Percentiles rank a stretch among this genome's conserved stretches.
phyloP scores from a whole-genome alignment of 64 coral and sea anemone species.

The Exaiptasia diaphana region DNA sequence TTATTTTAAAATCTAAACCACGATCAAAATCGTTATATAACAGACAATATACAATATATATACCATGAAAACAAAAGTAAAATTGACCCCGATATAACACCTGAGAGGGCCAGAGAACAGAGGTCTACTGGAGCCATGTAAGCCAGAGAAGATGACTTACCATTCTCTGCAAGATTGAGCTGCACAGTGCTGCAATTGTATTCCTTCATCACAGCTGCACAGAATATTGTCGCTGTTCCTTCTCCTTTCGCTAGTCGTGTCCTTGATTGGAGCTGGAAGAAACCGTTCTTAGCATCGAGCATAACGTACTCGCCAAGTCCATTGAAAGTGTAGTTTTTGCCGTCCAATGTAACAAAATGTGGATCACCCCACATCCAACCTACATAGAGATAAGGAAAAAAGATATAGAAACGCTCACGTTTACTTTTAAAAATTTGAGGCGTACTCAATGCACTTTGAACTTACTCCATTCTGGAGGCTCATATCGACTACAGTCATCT shows the following conservation, averaged over 20 bases:
- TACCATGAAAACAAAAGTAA: too few species aligned
- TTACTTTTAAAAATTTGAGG: not conserved
- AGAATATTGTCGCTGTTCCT: constrained; percentile 40
- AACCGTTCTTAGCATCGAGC: constrained; percentile 10
- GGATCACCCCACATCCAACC: constrained; percentile 62
- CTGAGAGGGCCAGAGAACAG: too few species aligned
- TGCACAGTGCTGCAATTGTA: constrained; percentile 24
- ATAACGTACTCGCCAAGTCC: constrained; percentile 42
- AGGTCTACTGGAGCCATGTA: too few species aligned
- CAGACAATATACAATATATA: not conserved
- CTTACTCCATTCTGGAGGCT: constrained; percentile 27
- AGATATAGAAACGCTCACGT: not conserved
- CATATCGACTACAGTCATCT: constrained; percentile 16
- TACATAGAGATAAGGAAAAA: not conserved
- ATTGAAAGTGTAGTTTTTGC: constrained; percentile 51
- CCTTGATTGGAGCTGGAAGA: constrained; percentile 23
- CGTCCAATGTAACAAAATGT: constrained; percentile 46
- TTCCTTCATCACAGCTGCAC: constrained; percentile 31
- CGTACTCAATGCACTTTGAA: not conserved
- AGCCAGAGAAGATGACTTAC: not conserved
- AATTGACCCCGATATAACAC: too few species aligned
- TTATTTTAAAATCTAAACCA: not conserved
- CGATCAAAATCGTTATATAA: not conserved
- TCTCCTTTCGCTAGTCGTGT: constrained; percentile 48
- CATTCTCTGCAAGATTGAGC: not conserved